Percentiles rank a stretch among this genome's conserved stretches.
These are phyloP conservation scores for Morbakka virulenta DNA, from an alignment of 30 jellyfish, hydroid and myxozoan genomes.

Conservation along the genomic window DNA sequence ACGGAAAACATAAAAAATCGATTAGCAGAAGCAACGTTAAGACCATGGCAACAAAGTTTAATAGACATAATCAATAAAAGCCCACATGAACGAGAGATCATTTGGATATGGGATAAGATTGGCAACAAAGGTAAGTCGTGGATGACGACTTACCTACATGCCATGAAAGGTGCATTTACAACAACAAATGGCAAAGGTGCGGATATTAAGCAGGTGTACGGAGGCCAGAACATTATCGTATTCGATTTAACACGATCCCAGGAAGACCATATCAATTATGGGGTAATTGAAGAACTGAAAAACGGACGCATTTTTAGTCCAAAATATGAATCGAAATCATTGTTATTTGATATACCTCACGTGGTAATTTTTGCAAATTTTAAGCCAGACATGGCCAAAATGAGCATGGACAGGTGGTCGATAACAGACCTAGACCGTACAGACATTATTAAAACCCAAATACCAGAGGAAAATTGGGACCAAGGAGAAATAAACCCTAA, in stretches of 20 bases:
- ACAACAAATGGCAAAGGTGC: background rate
- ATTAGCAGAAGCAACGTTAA: too few species aligned
- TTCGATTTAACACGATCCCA: constrained; percentile 16
- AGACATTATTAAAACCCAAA: too few species aligned
- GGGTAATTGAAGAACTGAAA: background rate
- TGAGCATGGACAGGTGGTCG: constrained; percentile 7
- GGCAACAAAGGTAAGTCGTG: constrained; percentile 28
- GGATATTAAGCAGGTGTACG: constrained; percentile 12
- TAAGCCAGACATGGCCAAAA: background rate
- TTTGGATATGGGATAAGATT: constrained; percentile 2
- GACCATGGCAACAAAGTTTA: too few species aligned
- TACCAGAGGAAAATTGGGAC: too few species aligned
- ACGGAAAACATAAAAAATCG: too few species aligned
- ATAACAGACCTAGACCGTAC: background rate
- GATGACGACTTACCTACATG: background rate
- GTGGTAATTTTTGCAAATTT: background rate
- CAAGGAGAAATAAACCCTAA: too few species aligned
- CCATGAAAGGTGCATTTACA: background rate
- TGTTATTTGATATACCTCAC: constrained; percentile 1
- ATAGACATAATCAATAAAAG: background rate
- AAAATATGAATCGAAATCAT: background rate
- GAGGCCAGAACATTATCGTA: background rate
- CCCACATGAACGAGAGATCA: background rate
- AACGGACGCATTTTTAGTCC: constrained; percentile 4
- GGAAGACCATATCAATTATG: constrained; percentile 6